Conservation (phyloP, 2,113 vertebrate species). For the Aldabrachelys gigantea region DNA sequence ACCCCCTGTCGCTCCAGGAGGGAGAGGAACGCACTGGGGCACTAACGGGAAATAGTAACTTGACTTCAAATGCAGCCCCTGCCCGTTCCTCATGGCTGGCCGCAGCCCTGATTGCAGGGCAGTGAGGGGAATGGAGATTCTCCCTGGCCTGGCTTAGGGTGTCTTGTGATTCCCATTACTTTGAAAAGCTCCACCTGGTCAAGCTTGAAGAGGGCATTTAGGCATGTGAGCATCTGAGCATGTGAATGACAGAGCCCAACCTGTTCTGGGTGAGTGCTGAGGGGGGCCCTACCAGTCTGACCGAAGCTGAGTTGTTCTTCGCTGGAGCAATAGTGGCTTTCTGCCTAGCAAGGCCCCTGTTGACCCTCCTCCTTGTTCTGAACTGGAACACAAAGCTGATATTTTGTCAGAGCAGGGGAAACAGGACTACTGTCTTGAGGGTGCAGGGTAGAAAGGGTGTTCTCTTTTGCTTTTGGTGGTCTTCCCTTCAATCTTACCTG, state of each 20-base stretch:
- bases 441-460: not conserved
- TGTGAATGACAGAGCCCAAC: not conserved
- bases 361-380: not conserved
- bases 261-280: not conserved
- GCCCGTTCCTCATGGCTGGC: accelerated
- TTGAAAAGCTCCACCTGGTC: slow-evolving; percentile 59
- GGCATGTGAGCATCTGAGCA: not conserved
- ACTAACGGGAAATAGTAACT: not conserved
- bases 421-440: not conserved
- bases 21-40: not conserved
- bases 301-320: not conserved
- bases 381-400: too few species aligned
- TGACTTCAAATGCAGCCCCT: not conserved
- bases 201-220: not conserved
- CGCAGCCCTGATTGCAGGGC: not conserved
- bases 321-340: not conserved
- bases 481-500: not conserved
- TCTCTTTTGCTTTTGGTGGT: not conserved
- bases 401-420: too few species aligned
- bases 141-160: not conserved
- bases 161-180: slow-evolving; percentile 16
- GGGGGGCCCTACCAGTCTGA: not conserved
- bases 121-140: not conserved
- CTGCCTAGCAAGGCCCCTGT: not conserved
- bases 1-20: not conserved